A percentile compares a stretch with the other conserved stretches of the same genome.
These are phyloP conservation scores for Rhorus exstirpatorius DNA, from an alignment of 2,888 invertebrate genomes.

Conservation along the genomic window DNA sequence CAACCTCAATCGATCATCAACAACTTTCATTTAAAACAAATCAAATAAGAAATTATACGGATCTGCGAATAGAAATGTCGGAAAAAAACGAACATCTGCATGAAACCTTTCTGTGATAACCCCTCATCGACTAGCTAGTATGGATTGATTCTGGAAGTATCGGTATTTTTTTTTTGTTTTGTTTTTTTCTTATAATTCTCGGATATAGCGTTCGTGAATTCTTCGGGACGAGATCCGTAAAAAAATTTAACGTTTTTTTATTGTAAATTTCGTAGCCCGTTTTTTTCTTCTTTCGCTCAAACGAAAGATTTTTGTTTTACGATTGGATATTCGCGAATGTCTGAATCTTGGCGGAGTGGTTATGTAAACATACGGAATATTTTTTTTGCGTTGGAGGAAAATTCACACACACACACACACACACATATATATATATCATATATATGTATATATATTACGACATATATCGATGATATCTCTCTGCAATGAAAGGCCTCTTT, in stretches of 20 bases:
- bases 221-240: not conserved
- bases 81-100: slow-evolving; percentile 37
- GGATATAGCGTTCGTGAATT: not conserved
- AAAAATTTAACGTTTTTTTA: slow-evolving; percentile 25
- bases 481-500: not conserved
- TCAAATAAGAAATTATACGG: too few relatives aligned
- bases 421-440: too few relatives aligned
- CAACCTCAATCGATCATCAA: too few relatives aligned
- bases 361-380: slow-evolving; percentile 9
- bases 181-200: not conserved
- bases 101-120: too few relatives aligned
- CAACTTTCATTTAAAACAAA: too few relatives aligned
- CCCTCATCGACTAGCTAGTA: too few relatives aligned
- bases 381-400: not conserved
- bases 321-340: slow-evolving; percentile 1
- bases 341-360: not conserved
- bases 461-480: not conserved
- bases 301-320: not conserved
- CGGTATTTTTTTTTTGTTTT: slow-evolving; percentile 6
- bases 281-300: not conserved
- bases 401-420: too few relatives aligned
- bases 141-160: slow-evolving; percentile 18
- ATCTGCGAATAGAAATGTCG: not conserved
- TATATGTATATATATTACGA: not conserved
- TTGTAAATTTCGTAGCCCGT: slow-evolving; percentile 21